These are phyloP conservation scores for Catharus bicknelli DNA, from an alignment of 2,113 vertebrate species.

Conservation along the genomic window DNA sequence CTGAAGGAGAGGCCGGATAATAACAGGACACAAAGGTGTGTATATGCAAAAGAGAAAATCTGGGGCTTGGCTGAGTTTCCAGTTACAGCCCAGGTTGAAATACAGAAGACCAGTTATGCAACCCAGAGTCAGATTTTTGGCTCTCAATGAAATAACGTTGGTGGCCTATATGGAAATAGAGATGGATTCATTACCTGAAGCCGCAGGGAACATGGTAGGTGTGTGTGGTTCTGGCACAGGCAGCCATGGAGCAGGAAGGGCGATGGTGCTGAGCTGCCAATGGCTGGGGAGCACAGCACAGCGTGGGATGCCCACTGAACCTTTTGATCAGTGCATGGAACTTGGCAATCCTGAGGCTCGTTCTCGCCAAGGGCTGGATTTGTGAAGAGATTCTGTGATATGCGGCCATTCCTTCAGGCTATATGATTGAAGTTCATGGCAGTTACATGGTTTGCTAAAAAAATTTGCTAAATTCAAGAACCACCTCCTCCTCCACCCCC, in stretches of 20 bases:
- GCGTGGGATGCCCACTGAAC: neutral
- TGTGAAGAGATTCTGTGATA: neutral
- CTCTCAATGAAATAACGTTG: neutral
- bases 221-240: neutral
- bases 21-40: neutral
- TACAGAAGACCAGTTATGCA: neutral
- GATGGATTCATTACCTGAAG: neutral
- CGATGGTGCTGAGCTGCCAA: neutral
- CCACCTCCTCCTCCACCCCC: accelerated
- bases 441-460: neutral
- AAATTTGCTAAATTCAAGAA: neutral
- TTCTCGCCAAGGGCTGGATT: neutral
- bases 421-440: neutral
- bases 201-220: neutral
- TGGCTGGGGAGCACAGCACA: neutral
- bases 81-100: neutral
- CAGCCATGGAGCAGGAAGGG: neutral
- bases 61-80: neutral
- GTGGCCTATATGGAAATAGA: neutral
- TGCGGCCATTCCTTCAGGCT: slow-evolving; percentile 1
- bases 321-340: neutral
- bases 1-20: neutral
- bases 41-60: neutral
- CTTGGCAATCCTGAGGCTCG: neutral
- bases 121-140: neutral